Conservation (phyloP, 2,797 vertebrate genomes). For the Botia kubotai region DNA sequence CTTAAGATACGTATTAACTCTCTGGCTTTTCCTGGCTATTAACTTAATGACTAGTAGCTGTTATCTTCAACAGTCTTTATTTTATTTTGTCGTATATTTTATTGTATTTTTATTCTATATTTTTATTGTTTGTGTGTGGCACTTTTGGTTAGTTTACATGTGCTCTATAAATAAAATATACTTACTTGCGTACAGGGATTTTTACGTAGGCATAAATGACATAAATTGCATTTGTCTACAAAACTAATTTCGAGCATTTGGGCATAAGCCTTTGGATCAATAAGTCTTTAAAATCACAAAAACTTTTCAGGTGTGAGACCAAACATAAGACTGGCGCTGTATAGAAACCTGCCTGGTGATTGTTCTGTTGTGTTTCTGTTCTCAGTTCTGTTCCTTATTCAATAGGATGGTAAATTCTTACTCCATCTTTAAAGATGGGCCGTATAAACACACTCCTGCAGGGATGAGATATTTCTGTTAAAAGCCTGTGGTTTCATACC, state of each 20-base stretch:
- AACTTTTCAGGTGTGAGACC: background rate
- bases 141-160: no score
- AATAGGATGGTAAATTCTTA: background rate
- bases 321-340: background rate
- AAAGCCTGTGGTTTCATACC: background rate
- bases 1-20: no score
- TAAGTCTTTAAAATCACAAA: background rate
- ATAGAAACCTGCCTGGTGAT: no score
- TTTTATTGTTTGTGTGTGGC: no score
- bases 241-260: background rate
- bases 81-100: no score
- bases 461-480: background rate
- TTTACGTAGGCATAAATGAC: no score
- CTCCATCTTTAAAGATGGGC: background rate
- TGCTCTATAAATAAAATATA: no score
- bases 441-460: slow-evolving; percentile 3
- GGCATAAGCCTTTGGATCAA: background rate
- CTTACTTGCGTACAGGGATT: no score
- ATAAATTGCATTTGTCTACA: background rate
- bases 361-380: background rate
- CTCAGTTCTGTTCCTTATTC: background rate
- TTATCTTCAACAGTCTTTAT: no score
- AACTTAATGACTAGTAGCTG: no score
- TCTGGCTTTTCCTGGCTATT: no score
- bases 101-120: no score